A percentile compares a stretch with the other conserved stretches of the same genome.
These are phyloP conservation scores for Triplophysa siluroides DNA, from an alignment of 2,113 vertebrate genomes.

Conservation along the genomic window DNA sequence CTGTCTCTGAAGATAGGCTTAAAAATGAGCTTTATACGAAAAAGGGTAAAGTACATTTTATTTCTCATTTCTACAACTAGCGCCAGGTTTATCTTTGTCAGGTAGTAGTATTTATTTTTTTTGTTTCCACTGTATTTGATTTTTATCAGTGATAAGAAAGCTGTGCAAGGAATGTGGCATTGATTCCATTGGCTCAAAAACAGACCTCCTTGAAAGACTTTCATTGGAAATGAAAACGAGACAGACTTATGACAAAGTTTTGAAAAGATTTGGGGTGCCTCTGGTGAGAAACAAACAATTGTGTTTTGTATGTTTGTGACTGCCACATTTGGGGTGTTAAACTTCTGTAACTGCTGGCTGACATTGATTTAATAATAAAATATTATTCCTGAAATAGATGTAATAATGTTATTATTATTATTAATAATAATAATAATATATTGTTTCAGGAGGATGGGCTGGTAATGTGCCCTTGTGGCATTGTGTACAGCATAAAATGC, in stretches of 20 bases:
- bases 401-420: no score
- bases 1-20: slow-evolving; percentile 18
- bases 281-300: not conserved
- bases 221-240: slow-evolving; percentile 16
- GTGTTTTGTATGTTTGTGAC: slow-evolving; percentile 21
- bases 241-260: slow-evolving; percentile 35
- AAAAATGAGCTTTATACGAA: slow-evolving; percentile 17
- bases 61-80: not conserved
- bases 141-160: not conserved
- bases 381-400: no score
- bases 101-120: not conserved
- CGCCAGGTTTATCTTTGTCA: not conserved
- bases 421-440: no score
- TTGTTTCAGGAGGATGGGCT: slow-evolving; percentile 44
- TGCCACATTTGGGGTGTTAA: not conserved
- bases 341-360: not conserved
- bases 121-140: not conserved
- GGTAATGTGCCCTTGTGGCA: slow-evolving; percentile 34
- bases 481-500: slow-evolving; percentile 47
- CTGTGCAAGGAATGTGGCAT: slow-evolving; percentile 11
- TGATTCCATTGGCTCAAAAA: slow-evolving; percentile 26
- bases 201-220: slow-evolving; percentile 24
- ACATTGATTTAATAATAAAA: no score
- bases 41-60: slow-evolving; percentile 9
- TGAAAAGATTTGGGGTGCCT: slow-evolving; percentile 23